phyloP scores from a whole-genome alignment of 2,888 invertebrate genomes.

The Caenorhabditis imperialis region DNA sequence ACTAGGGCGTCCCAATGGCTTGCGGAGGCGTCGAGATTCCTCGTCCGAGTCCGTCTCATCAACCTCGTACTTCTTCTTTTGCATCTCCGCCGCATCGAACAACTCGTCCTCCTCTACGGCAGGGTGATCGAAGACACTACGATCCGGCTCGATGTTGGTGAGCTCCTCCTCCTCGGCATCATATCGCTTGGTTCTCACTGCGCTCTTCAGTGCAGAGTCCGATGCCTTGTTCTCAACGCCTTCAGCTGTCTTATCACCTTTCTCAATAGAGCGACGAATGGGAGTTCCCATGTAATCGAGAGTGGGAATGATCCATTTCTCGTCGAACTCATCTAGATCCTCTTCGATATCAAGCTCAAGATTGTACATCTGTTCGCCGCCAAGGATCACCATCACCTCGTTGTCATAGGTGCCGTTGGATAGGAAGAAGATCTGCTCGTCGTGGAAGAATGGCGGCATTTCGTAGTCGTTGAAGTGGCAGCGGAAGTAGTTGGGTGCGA shows the following conservation, averaged over 20 bases:
- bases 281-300: constrained; percentile 72
- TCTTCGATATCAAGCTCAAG: constrained; percentile 83
- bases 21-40: no score
- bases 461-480: constrained; percentile 26
- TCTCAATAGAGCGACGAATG: constrained; percentile 91
- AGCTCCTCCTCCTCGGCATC: constrained; percentile 1
- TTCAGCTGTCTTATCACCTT: constrained; percentile 78
- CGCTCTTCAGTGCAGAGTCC: background rate
- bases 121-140: no score
- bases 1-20: no score
- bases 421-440: constrained; percentile 30
- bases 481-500: constrained; percentile 8
- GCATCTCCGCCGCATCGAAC: constrained; percentile 82
- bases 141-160: no score
- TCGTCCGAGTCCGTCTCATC: background rate
- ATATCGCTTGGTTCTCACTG: background rate
- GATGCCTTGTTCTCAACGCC: background rate
- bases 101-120: no score
- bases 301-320: background rate
- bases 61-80: constrained; percentile 84
- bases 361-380: constrained; percentile 23
- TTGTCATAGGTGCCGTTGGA: constrained; percentile 22
- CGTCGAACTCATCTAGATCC: constrained; percentile 73
- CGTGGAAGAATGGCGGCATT: constrained; percentile 12
- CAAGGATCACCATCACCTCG: constrained; percentile 27